Conservation (phyloP, 2,888 invertebrate genomes). For the Heliconius hortense region DNA sequence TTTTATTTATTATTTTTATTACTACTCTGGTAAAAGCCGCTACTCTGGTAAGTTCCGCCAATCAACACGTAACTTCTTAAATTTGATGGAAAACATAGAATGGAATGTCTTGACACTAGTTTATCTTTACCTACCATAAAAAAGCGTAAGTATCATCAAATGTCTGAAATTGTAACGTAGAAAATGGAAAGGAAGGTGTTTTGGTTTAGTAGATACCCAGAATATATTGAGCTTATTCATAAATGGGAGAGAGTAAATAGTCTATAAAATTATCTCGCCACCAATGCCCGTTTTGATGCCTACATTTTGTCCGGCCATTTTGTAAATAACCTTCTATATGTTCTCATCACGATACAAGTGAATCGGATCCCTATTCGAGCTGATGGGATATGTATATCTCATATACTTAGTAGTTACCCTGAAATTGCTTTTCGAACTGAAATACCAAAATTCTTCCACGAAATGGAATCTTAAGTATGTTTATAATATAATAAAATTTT, state of each 20-base stretch:
- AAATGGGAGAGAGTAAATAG: neutral
- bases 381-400: constrained; percentile 4
- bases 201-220: neutral
- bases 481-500: too few relatives aligned
- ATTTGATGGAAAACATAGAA: too few relatives aligned
- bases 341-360: constrained; percentile 12
- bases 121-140: too few relatives aligned
- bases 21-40: too few relatives aligned
- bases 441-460: neutral
- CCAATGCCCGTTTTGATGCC: neutral
- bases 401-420: neutral
- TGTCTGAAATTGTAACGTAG: neutral
- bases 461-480: neutral
- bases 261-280: constrained; percentile 1
- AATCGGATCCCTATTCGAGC: neutral
- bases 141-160: neutral
- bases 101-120: too few relatives aligned
- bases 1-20: too few relatives aligned
- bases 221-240: neutral
- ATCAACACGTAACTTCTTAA: too few relatives aligned
- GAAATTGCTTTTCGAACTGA: neutral
- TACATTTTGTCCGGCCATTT: constrained; percentile 9
- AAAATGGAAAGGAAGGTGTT: neutral
- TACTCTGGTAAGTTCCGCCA: too few relatives aligned
- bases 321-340: constrained; percentile 9